These are phyloP conservation scores for Theristicus caerulescens DNA, from an alignment of 2,113 vertebrate species.

Conservation along the genomic window DNA sequence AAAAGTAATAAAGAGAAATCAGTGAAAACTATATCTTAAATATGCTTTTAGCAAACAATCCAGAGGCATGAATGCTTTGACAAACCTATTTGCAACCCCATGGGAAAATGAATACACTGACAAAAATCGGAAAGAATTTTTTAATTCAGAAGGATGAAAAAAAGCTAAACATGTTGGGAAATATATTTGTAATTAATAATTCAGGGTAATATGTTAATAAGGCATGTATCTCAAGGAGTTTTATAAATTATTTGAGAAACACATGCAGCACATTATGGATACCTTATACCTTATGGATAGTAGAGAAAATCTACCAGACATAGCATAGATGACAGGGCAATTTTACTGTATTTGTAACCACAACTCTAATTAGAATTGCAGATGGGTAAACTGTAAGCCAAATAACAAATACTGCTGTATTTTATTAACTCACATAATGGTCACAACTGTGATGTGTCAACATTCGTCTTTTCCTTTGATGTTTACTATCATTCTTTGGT, in stretches of 20 bases:
- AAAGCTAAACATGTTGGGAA: neutral
- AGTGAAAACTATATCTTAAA: neutral
- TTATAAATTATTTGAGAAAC: neutral
- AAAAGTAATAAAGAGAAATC: neutral
- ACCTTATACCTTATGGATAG: neutral
- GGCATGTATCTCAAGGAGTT: neutral
- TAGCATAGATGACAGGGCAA: neutral
- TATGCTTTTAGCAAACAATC: neutral
- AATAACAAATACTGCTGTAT: neutral
- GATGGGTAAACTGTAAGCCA: neutral
- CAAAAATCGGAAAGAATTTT: neutral
- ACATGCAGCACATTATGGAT: neutral
- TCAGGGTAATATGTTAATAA: neutral
- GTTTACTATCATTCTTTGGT: neutral
- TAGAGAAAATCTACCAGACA: neutral
- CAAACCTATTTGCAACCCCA: neutral
- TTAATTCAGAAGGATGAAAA: neutral
- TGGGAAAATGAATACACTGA: neutral
- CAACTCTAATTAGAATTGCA: neutral
- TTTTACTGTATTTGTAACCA: neutral
- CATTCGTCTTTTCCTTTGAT: neutral
- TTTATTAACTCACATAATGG: neutral
- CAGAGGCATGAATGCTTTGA: neutral
- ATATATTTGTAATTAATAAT: neutral
- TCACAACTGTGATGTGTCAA: neutral